A percentile compares a stretch with the other conserved stretches of the same genome.
phyloP scores from a whole-genome alignment of 37 sponge, comb jelly and placozoan genomes.

The Halisarca cf. caerulea region DNA sequence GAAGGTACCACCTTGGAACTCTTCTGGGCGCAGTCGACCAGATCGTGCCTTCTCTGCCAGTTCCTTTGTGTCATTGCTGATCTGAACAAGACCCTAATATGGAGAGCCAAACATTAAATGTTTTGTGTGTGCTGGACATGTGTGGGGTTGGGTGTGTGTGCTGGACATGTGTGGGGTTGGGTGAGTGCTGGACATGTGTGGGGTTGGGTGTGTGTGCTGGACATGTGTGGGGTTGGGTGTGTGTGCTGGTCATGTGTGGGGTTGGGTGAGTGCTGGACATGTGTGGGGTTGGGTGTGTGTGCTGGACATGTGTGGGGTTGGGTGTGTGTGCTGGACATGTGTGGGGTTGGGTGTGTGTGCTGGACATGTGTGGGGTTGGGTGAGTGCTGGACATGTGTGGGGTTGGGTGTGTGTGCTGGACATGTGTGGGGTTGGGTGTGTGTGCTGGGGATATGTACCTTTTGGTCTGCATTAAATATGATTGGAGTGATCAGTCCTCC shows the following conservation, averaged over 20 bases:
- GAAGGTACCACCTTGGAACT: constrained; percentile 96
- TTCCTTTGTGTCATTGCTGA: constrained; percentile 65
- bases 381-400: neutral
- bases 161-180: neutral
- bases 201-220: too few relatives aligned
- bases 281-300: too few relatives aligned
- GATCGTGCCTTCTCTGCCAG: constrained; percentile 83
- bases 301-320: too few relatives aligned
- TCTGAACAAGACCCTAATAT: constrained; percentile 72
- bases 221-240: too few relatives aligned
- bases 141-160: neutral
- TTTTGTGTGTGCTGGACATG: neutral
- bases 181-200: neutral
- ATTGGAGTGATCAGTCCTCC: constrained; percentile 98
- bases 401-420: too few relatives aligned
- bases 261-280: too few relatives aligned
- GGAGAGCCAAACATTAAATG: neutral
- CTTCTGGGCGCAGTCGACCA: constrained; percentile 83
- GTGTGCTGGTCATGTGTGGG: too few relatives aligned
- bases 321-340: too few relatives aligned
- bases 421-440: neutral
- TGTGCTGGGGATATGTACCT: constrained; percentile 45
- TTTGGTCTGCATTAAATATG: constrained; percentile 80
- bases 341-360: neutral
- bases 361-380: neutral